phyloP scores from a whole-genome alignment of 92 coral and sea anemone species.

The Isaurus tuberculatus region DNA sequence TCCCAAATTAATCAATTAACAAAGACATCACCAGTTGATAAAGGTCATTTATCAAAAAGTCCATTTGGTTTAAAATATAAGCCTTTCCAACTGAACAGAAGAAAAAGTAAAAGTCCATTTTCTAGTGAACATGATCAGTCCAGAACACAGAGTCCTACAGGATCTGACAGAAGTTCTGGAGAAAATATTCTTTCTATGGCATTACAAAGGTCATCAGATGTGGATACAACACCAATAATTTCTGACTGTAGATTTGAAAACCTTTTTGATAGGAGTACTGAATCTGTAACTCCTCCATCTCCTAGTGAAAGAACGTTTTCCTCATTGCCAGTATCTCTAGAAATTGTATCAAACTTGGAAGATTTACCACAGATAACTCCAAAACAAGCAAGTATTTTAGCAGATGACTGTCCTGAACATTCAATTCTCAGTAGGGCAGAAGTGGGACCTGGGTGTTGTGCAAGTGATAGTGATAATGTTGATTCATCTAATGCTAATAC shows the following conservation, averaged over 20 bases:
- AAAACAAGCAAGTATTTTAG: not conserved
- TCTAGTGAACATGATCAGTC: conserved; percentile 63
- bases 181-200: conserved; percentile 23
- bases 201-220: conserved; percentile 12
- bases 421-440: conserved; percentile 28
- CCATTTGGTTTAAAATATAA: conserved; percentile 71
- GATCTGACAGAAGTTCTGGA: conserved; percentile 19
- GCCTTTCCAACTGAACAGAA: conserved; percentile 57
- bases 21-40: conserved; percentile 35
- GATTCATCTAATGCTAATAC: not conserved
- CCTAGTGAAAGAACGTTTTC: conserved; percentile 24
- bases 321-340: conserved; percentile 8
- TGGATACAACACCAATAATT: not conserved
- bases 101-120: conserved; percentile 41
- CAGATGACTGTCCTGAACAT: not conserved
- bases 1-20: conserved; percentile 43
- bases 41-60: conserved; percentile 55
- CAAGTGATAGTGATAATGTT: conserved; percentile 16
- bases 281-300: conserved; percentile 23
- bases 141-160: conserved; percentile 33
- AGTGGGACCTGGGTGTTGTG: conserved; percentile 39
- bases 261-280: conserved; percentile 29
- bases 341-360: not conserved
- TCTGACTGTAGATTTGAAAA: conserved; percentile 17
- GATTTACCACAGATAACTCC: not conserved